phyloP scores from a whole-genome alignment of 2,113 vertebrate genomes.

The Sturnira hondurensis region DNA sequence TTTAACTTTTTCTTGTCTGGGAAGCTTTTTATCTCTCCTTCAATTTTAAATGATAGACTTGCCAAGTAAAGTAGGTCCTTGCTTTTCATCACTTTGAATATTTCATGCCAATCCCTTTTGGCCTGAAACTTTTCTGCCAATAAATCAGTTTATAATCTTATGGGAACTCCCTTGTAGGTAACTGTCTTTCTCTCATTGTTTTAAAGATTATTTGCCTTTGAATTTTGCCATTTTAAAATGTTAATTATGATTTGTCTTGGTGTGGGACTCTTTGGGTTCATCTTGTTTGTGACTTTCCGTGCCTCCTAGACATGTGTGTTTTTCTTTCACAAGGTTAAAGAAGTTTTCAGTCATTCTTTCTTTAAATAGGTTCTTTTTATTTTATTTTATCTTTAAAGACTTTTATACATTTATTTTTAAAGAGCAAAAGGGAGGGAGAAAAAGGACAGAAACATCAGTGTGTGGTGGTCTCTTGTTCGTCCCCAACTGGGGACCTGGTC shows the following conservation, averaged over 20 bases:
- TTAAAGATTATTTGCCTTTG: background rate
- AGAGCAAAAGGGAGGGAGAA: no score
- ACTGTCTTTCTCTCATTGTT: background rate
- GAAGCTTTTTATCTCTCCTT: background rate
- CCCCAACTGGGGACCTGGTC: no score
- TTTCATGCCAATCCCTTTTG: no score
- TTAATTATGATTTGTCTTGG: background rate
- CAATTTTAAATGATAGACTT: background rate
- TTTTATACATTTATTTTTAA: no score
- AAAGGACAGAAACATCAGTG: no score
- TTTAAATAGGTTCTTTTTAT: background rate
- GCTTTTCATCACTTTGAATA: no score
- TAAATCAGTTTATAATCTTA: background rate
- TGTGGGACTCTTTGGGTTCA: background rate
- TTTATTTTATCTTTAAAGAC: no score
- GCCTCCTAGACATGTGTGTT: background rate
- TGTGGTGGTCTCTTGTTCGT: no score
- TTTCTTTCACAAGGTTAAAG: background rate
- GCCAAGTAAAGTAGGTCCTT: no score
- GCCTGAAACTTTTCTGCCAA: background rate
- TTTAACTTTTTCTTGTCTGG: background rate
- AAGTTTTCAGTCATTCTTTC: background rate
- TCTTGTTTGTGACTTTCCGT: background rate
- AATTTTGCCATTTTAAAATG: background rate
- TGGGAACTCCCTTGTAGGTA: background rate